Evolutionary conservation across 1,140 invertebrate genomes (phyloP), one percentile per base, ranked within the genome.

Genomic region (Heliconius congener): DNA sequence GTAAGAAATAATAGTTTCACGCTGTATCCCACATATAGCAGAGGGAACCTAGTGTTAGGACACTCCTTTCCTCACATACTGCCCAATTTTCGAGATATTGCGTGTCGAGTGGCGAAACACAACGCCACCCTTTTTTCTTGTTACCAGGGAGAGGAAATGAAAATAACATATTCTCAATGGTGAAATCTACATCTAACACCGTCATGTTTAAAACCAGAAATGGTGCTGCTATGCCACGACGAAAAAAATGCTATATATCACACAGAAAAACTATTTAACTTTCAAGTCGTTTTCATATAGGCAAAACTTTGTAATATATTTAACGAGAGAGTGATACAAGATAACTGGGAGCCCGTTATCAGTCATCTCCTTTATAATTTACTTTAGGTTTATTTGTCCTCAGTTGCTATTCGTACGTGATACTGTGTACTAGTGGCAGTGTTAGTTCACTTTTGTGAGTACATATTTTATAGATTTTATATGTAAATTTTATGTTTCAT

Each of bases 351-450:
- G 27, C 0, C 23, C 57, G 72, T 79, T 79, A 79, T 79, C 77
- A 79, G 77, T 71, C 39, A 60, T 79, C 77, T 79, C 57, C 37
- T 50, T 71, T 79, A 74, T 78, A 71, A 73, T 57, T 66, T 66
- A 66, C 60, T 66, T 66, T 23, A n/a, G 8, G 11, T 27, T 66
- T 66, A 27, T 66, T 66, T 30, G 60, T 66, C 60, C 60, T 30
- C 60, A 66, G 60, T 66, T 30, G 60, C 60, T 66, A 16, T 66
- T 30, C 23, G 60, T 27, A 11, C 60, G 23, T 66, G 9, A 27
- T 27, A 66, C 42, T 4, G 23, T 66, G 60, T 57, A 30, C 60
- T 66, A 66, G 60, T 66, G 27, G 13, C 60, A 30, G 23, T 30
- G 60, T 66, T 60, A 23, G 57, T 23, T 60, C 27, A 30, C 16